Evolutionary conservation across 2,797 vertebrate species (phyloP), one percentile per base, ranked within the genome.

Genomic region (Borostomias antarcticus): DNA sequence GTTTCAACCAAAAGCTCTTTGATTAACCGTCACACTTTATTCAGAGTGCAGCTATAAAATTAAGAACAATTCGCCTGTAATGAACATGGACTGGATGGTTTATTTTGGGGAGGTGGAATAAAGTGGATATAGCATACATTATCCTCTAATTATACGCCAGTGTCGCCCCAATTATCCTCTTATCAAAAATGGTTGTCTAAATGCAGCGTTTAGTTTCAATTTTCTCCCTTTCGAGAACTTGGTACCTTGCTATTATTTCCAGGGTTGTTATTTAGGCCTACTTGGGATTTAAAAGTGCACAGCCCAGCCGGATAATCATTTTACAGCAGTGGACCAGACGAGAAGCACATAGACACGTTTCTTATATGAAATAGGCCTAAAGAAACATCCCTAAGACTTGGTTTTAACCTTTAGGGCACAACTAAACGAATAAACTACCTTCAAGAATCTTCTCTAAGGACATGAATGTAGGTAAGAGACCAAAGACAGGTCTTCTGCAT

Each of bases 61-160:
- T 95, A 95, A 97, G 95, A 97, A 98, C 96, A 97, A 98, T 98
- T 97, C 95, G 93, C 92, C 93, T 95, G 94, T 97, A 97, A 98
- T 98, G 94, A 98, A 96, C 97, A 96, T 96, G 95, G 95, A 95
- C 95, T 94, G 94, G 94, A 94, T n/a, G n/a, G n/a, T 96, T 98
- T 98, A 97, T 98, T 98, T 98, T 97, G 94, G 95, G 94, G 94
- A 95, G 95, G 93, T 95, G 94, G 95, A 96, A 98, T 98, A 99
- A 98, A 96, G 95, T 97, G 95, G 95, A 97, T 98, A 98, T 98
- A 98, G 96, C 96, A 99, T 99, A 98, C 98, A 98, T 99, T 98
- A 99, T 98, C 95, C 95, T 94, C 94, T 98, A 99, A 99, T 99
- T 99, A 98, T 96, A 98, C 94, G 95, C 94, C 95, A 96, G 94